Percentiles rank a stretch among this genome's conserved stretches.
phyloP scores from a whole-genome alignment of 2,797 vertebrate genomes.

The Gymnoscopelus microlampas region DNA sequence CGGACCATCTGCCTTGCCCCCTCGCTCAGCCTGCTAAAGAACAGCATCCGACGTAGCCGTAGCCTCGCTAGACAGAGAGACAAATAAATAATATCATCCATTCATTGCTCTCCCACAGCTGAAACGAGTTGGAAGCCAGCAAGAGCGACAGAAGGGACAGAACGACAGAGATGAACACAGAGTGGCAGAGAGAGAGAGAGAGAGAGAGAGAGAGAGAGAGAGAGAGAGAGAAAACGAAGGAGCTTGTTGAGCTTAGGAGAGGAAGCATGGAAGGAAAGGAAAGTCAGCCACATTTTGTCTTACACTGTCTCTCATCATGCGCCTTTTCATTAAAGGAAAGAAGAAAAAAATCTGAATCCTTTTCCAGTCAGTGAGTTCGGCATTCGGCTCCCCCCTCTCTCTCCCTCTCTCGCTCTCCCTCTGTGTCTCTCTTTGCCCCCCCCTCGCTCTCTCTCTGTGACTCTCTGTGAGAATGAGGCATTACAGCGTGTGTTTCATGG shows the following conservation, averaged over 20 bases:
- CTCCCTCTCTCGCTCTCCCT: constrained; percentile 53
- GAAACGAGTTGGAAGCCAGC: constrained; percentile 72
- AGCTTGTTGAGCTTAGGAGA: constrained; percentile 15
- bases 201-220: not conserved
- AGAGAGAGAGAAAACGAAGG: constrained; percentile 8
- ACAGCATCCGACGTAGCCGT: constrained; percentile 52
- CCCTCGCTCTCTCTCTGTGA: constrained; percentile 72
- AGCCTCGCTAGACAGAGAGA: constrained; percentile 49
- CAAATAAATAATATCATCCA: constrained; percentile 73
- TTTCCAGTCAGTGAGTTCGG: constrained; percentile 79
- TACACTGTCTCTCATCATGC: constrained; percentile 70
- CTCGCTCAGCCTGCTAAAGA: constrained; percentile 46
- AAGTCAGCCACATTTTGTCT: constrained; percentile 63
- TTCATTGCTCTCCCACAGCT: constrained; percentile 81
- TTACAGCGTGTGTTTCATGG: constrained; percentile 78
- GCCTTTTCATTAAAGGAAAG: constrained; percentile 66
- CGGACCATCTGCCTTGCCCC: constrained; percentile 40
- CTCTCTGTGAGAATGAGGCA: constrained; percentile 84
- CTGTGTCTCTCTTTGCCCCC: constrained; percentile 74
- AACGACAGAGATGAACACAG: not conserved
- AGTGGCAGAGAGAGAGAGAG: not conserved
- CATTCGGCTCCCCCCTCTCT: constrained; percentile 66
- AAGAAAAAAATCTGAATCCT: constrained; percentile 63
- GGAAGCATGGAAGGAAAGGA: constrained; percentile 47
- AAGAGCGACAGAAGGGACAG: constrained; percentile 34